phyloP scores from a whole-genome alignment of 64 coral and sea anemone genomes.

The Pocillopora verrucosa region DNA sequence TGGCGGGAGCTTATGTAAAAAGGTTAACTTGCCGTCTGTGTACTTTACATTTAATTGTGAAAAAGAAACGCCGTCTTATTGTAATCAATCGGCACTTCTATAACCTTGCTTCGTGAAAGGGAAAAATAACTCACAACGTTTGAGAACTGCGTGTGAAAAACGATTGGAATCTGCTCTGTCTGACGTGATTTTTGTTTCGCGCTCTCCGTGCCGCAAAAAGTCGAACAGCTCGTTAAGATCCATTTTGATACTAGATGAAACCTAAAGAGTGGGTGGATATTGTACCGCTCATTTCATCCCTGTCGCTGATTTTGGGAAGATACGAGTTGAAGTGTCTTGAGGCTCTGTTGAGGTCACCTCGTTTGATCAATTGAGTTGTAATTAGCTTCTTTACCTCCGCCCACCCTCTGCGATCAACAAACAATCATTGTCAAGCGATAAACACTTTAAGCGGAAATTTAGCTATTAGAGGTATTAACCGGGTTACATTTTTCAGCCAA shows the following conservation, averaged over 20 bases:
- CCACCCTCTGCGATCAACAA: slow-evolving; percentile 55
- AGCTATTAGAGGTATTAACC: slow-evolving; percentile 46
- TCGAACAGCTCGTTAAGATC: slow-evolving; percentile 15
- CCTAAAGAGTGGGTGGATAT: neutral
- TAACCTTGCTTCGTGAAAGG: neutral
- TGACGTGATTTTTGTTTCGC: neutral
- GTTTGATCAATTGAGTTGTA: slow-evolving; percentile 60
- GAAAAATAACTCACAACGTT: neutral
- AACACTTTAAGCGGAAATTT: slow-evolving; percentile 43
- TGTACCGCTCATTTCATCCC: neutral
- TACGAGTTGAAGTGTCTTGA: neutral
- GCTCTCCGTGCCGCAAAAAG: neutral
- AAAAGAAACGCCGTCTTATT: slow-evolving; percentile 38
- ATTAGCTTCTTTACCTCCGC: slow-evolving; percentile 48
- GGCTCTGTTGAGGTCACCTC: neutral
- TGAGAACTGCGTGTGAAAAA: slow-evolving; percentile 39
- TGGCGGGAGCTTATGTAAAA: neutral
- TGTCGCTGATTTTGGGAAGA: neutral
- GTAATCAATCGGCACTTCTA: slow-evolving; percentile 21
- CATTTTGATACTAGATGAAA: neutral
- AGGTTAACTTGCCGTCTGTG: neutral
- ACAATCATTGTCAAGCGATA: slow-evolving; percentile 55
- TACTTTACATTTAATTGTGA: slow-evolving; percentile 25
- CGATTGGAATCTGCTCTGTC: slow-evolving; percentile 5
- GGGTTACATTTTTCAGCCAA: neutral